Base-by-base conservation (phyloP, 1,140 invertebrate genomes). In the Triops cancriformis region DNA sequence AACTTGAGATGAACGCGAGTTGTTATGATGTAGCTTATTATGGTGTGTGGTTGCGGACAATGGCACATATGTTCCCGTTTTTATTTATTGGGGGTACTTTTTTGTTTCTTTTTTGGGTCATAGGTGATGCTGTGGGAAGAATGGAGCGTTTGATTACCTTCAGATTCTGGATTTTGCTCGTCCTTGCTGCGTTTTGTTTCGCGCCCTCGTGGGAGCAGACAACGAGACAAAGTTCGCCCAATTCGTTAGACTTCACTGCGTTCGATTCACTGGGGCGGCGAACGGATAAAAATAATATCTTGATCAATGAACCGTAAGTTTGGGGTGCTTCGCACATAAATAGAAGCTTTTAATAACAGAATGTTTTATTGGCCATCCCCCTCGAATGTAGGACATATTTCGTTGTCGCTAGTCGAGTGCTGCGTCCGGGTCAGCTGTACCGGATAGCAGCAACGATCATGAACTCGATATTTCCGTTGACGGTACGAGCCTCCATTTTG, bases 351-450 rank as follows among this genome's bases (percentile, higher is more conserved):
- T 64, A 0, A 64, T 3, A n/a, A 64, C 14, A 6, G 14, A 0
- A 4, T 64, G 4, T 64, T 64, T 64, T 1, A 6, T 64, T 23
- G n/a, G 1, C 23, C 23, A 42, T 77, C 18, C 45, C 10, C 43
- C 28, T 78, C 28, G 28, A 28, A 23, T 42, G 26, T 85, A 94
- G 92, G 73, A 92, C 92, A 26, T 96, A 96, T 83, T 94, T 97
- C 81, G 89, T 96, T 74, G 91, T 96, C 23, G 92, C 94, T 2
- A 94, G 93, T 18, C 88, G 89, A 76, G 91, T 94, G 88, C 91
- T 96, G 1, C 87, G 94, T 26, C 94, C 94, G 1, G 92, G 92
- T 3, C 92, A 95, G 81, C 89, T 96, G 10, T 97, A 95, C 83
- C 89, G 92, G 80, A 88, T 96, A 1, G 90, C 90, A 0, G 93